Evolutionary conservation across 2,797 vertebrate species (phyloP).

Genomic region (Anableps anableps): DNA sequence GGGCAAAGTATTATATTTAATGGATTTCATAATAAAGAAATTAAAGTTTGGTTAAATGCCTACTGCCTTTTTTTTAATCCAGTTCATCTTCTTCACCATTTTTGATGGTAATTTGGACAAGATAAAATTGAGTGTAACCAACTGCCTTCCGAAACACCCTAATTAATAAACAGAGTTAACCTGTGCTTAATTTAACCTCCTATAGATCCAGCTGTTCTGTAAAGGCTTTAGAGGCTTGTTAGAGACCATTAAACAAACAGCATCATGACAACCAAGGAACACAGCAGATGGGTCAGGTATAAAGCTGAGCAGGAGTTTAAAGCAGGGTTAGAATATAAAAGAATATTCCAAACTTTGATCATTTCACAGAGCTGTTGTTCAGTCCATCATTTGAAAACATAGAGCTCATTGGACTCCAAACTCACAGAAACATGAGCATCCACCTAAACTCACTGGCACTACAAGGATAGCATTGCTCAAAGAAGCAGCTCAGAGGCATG

Average conservation of each 20-base stretch:
- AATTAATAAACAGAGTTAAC: not conserved
- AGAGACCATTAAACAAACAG: not conserved
- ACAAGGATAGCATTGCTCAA: not conserved
- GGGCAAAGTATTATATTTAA: not conserved
- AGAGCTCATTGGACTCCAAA: not conserved
- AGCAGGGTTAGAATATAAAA: not conserved
- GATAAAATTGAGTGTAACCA: not conserved
- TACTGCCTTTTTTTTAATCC: not conserved
- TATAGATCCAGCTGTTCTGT: not conserved
- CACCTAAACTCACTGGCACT: not conserved
- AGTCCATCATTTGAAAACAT: not conserved
- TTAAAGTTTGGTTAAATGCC: not conserved
- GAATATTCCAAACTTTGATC: not conserved
- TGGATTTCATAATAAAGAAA: not conserved
- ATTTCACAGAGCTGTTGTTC: not conserved
- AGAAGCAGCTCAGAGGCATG: not conserved
- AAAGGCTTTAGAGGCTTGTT: not conserved
- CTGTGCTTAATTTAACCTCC: slow-evolving; percentile 1
- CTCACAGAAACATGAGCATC: not conserved
- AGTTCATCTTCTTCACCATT: not conserved
- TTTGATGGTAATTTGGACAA: not conserved
- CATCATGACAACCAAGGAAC: not conserved
- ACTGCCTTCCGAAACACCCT: not conserved
- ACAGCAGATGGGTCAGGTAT: not conserved
- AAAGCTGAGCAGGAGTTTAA: not conserved